Base-by-base conservation (phyloP, 2,113 vertebrate genomes). In the Equus quagga region DNA sequence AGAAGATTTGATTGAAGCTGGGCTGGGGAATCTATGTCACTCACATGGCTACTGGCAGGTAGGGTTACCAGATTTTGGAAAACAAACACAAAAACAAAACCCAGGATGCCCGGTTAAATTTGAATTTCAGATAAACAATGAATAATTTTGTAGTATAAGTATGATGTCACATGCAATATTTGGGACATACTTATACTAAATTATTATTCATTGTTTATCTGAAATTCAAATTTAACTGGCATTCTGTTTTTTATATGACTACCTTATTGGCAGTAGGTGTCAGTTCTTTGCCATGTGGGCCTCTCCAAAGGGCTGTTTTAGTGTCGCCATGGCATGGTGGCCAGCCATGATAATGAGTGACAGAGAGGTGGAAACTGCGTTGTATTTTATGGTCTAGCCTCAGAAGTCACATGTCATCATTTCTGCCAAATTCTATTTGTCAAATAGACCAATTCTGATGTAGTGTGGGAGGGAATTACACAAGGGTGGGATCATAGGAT, bases 111-210 rank as follows among this genome's bases (percentile, higher is more conserved):
- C 17, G 54, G 15, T 76, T 92, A 78, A 44, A 91, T 79, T 75
- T 86, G 64, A 73, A 89, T 92, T 91, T 93, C n/a, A 92, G 36
- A 75, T 58, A 54, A 89, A 92, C 69, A 84, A 58, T 44, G 10
- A 75, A 64, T 82, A 91, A 82, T 51, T 83, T 72, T 91, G 14
- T 60, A 65, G 70, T 56, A 70, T 54, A 83, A 65, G 1, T 65
- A n/a, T 81, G 44, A n/a, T 81, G 44, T 89, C 56, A 67, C 70
- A 65, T 94, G 17, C 33, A 94, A 21, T 64, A 85, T 95, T 95
- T 96, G 41, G 1, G 54, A 76, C 26, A 85, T 80, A 79, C 58
- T 60, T 96, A 54, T 10, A 56, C 6, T 64, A 46, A 90, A 85
- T 9, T 58, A 41, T 72, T 72, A 69, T 65, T 76, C 33, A 36